These are phyloP conservation scores for Anneissia japonica DNA, from an alignment of 35 echinoderm and acorn worm genomes.

Conservation along the genomic window DNA sequence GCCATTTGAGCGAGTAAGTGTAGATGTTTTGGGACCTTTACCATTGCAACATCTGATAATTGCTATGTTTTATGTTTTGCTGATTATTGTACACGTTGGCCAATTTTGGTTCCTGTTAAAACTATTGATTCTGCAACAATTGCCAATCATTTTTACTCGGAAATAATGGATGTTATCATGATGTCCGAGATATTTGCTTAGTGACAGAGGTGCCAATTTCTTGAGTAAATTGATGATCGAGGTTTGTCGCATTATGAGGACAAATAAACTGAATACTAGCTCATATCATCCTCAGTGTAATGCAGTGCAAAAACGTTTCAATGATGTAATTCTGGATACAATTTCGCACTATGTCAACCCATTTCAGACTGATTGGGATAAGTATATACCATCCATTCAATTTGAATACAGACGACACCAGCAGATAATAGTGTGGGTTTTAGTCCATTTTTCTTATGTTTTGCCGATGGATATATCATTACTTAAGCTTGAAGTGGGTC, in stretches of 20 bases:
- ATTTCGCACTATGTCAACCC: not conserved
- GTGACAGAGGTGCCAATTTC: slow-evolving; percentile 18
- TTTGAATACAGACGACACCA: slow-evolving; percentile 7
- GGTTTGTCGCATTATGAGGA: slow-evolving; percentile 8
- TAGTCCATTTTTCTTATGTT: slow-evolving; percentile 14
- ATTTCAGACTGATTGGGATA: slow-evolving; percentile 22
- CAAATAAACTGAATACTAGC: not conserved
- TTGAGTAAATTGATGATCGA: slow-evolving; percentile 1
- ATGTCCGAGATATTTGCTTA: not conserved
- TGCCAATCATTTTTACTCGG: not conserved
- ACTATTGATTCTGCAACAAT: not conserved
- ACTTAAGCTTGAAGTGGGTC: too few species aligned
- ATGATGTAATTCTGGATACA: slow-evolving; percentile 17
- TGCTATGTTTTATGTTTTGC: slow-evolving; percentile 6
- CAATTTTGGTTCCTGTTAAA: not conserved
- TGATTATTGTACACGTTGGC: slow-evolving; percentile 14
- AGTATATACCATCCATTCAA: slow-evolving; percentile 7
- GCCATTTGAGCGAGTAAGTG: slow-evolving; percentile 26
- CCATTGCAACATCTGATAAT: not conserved
- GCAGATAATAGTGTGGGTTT: slow-evolving; percentile 2
- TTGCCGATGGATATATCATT: too few species aligned
- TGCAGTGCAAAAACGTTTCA: slow-evolving; percentile 17
- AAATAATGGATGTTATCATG: slow-evolving; percentile 23
- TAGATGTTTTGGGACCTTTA: slow-evolving; percentile 3
- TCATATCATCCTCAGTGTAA: slow-evolving; percentile 17